phyloP scores from a whole-genome alignment of 1,140 invertebrate species.

The Ephestia elutella region DNA sequence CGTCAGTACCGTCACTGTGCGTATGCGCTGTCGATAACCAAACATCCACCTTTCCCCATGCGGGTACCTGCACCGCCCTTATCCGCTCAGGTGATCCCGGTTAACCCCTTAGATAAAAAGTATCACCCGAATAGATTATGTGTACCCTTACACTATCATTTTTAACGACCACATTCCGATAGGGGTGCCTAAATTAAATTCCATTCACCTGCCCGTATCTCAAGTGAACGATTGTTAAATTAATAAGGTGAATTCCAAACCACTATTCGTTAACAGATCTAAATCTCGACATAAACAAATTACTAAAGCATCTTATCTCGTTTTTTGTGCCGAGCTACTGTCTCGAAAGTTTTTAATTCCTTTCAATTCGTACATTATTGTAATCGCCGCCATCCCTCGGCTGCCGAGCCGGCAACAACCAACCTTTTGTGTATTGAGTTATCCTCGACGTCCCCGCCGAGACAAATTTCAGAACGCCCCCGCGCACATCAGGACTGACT shows the following conservation, averaged over 20 bases:
- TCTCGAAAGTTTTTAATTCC: slow-evolving; percentile 9
- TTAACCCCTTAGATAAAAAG: slow-evolving; percentile 29
- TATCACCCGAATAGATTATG: slow-evolving; percentile 22
- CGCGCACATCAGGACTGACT: slow-evolving; percentile 39
- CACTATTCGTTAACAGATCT: slow-evolving; percentile 11
- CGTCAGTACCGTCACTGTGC: no score
- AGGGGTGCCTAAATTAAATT: slow-evolving; percentile 34
- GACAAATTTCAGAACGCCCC: slow-evolving; percentile 57
- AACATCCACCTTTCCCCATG: slow-evolving; percentile 27
- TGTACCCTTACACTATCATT: slow-evolving; percentile 41
- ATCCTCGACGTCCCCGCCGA: slow-evolving; percentile 44
- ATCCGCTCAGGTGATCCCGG: slow-evolving; percentile 51
- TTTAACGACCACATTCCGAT: slow-evolving; percentile 39
- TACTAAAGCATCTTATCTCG: slow-evolving; percentile 1
- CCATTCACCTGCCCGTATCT: slow-evolving; percentile 56
- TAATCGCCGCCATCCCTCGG: slow-evolving; percentile 37
- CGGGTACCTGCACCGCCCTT: slow-evolving; percentile 54
- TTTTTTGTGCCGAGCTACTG: slow-evolving; percentile 15
- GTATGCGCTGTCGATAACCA: slow-evolving; percentile 4
- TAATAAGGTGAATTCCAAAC: slow-evolving; percentile 18
- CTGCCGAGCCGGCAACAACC: slow-evolving; percentile 34
- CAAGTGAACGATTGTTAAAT: slow-evolving; percentile 30
- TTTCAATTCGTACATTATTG: not conserved
- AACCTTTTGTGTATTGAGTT: slow-evolving; percentile 40
- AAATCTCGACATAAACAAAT: slow-evolving; percentile 13